Conservation (phyloP, 2,797 vertebrate genomes). For the Galago senegalensis region DNA sequence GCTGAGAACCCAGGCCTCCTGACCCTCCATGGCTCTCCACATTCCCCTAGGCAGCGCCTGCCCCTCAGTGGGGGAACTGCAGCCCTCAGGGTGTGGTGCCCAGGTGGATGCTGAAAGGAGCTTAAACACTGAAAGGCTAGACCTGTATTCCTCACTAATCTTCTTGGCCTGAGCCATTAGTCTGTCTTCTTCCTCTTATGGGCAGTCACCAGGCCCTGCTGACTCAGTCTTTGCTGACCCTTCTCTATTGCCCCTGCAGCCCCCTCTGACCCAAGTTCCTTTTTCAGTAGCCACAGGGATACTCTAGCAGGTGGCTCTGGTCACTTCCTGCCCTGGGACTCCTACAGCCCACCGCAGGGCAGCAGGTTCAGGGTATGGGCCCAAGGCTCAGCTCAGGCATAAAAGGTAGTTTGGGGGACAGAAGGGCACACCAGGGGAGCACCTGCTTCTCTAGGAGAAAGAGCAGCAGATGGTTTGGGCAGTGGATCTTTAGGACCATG, state of each 20-base stretch:
- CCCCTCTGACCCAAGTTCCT: neutral
- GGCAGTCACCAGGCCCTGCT: neutral
- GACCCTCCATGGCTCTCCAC: neutral
- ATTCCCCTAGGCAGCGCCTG: neutral
- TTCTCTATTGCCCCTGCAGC: neutral
- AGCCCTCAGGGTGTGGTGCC: neutral
- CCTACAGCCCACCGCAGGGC: neutral
- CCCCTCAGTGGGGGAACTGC: no score
- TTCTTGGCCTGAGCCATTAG: neutral
- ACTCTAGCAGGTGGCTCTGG: neutral
- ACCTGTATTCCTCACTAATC: neutral
- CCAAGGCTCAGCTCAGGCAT: neutral
- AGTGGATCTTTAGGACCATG: conserved; percentile 33
- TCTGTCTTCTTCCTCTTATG: neutral
- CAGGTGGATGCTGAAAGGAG: neutral
- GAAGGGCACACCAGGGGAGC: conserved; percentile 7
- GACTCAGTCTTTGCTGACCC: neutral
- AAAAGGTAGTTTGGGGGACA: conserved; percentile 2
- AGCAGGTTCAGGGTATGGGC: neutral
- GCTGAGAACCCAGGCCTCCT: neutral
- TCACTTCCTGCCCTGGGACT: neutral
- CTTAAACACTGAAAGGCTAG: neutral
- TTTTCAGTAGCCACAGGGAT: neutral
- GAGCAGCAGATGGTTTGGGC: conserved; percentile 69
- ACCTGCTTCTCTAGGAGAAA: neutral